phyloP scores from a whole-genome alignment of 37 sponge, comb jelly and placozoan genomes.

The Bolinopsis microptera region DNA sequence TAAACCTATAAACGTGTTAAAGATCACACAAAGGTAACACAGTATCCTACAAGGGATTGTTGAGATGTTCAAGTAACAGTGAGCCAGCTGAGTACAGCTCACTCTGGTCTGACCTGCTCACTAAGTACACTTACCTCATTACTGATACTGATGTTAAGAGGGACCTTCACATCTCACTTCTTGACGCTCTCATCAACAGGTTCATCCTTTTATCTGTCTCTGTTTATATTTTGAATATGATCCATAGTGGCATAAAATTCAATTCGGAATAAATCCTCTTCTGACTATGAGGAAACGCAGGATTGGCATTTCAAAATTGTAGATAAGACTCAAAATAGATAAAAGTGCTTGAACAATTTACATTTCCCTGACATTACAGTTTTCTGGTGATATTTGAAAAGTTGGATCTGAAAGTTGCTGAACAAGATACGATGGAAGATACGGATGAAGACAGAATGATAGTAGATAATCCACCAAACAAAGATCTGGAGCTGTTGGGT shows the following conservation, averaged over 20 bases:
- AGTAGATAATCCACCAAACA: neutral
- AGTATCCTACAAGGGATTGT: neutral
- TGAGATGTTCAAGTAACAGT: neutral
- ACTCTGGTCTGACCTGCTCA: constrained; percentile 28
- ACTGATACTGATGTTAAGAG: neutral
- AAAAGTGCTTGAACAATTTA: too few relatives aligned
- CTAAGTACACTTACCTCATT: constrained; percentile 4
- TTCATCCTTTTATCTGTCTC: too few relatives aligned
- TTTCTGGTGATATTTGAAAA: constrained; percentile 48
- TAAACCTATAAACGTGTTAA: too few relatives aligned
- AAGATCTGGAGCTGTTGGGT: neutral
- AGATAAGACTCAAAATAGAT: too few relatives aligned
- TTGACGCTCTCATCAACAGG: constrained; percentile 48
- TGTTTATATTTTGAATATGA: too few relatives aligned
- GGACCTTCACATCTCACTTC: neutral
- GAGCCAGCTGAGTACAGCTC: neutral
- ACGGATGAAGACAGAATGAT: neutral
- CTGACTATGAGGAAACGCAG: too few relatives aligned
- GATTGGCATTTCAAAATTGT: too few relatives aligned
- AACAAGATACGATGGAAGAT: neutral
- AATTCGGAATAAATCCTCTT: too few relatives aligned
- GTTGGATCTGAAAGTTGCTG: neutral
- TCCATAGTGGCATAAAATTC: too few relatives aligned
- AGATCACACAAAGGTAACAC: neutral
- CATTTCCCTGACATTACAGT: too few relatives aligned